A percentile compares a stretch with the other conserved stretches of the same genome.
Evolutionary conservation across 2,888 invertebrate genomes (phyloP).

Genomic region (Callimorpha dominula): DNA sequence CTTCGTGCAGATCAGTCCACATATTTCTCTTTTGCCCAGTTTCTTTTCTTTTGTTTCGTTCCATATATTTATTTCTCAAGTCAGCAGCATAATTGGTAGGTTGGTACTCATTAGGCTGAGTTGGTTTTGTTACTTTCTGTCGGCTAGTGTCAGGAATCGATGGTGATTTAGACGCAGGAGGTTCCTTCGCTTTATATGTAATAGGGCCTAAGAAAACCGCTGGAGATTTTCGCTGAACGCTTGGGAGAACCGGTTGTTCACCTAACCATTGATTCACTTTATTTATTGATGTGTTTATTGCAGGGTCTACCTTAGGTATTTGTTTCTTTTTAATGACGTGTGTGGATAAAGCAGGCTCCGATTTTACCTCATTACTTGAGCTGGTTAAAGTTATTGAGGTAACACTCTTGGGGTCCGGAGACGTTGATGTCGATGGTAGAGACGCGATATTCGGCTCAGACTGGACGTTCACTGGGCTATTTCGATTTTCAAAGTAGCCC

Average conservation of each 20-base stretch:
- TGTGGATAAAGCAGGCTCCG: slow-evolving; percentile 3
- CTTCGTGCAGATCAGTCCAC: slow-evolving; percentile 19
- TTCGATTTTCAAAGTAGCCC: slow-evolving; percentile 53
- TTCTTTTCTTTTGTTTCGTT: slow-evolving; percentile 33
- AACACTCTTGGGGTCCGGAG: slow-evolving; percentile 1
- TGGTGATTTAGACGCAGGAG: slow-evolving; percentile 10
- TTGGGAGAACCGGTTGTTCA: slow-evolving; percentile 27
- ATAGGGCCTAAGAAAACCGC: slow-evolving; percentile 46
- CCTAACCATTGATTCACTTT: slow-evolving; percentile 64
- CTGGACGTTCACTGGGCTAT: background rate
- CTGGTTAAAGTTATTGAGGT: background rate
- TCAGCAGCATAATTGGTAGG: slow-evolving; percentile 59
- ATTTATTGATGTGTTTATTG: slow-evolving; percentile 55
- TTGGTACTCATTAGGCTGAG: slow-evolving; percentile 32
- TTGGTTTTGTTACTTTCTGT: slow-evolving; percentile 22
- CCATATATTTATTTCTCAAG: slow-evolving; percentile 51
- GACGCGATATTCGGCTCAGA: background rate
- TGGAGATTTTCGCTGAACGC: slow-evolving; percentile 31
- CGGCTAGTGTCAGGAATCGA: slow-evolving; percentile 21
- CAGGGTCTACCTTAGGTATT: slow-evolving; percentile 31
- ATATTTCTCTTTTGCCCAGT: slow-evolving; percentile 18
- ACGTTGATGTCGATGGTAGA: background rate
- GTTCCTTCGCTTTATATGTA: slow-evolving; percentile 58
- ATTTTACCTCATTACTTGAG: slow-evolving; percentile 7
- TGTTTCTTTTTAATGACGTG: background rate